Evolutionary conservation across 2,888 invertebrate species (phyloP), one percentile per base, ranked within the genome.

Genomic region (Athalia circularis): DNA sequence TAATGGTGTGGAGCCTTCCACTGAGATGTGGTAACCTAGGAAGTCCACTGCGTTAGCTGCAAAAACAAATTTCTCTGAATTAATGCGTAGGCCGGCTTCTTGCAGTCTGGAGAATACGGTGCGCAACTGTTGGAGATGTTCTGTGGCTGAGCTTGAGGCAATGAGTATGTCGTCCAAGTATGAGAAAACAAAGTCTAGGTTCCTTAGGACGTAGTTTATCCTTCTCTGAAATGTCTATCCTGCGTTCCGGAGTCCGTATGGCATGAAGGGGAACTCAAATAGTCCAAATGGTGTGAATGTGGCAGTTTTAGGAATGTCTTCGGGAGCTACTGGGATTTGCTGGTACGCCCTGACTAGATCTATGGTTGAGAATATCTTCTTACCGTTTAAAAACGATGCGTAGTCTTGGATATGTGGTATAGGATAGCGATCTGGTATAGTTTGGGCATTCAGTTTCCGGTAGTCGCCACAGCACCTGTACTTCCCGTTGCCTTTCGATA

Each of bases 391-490:
- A 5, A 11, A 5, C 11, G 45, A 57, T 6, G 48, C 7, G n/a
- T 57, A 13, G 13, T 70, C 43, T 9, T 70, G 43, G 9, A 70
- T 54, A 3, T 54, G 48, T 45, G 57, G 80, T 3, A 85, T 62
- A 3, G 87, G 86, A 72, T 87, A 86, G 4, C 85, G n/a, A 88
- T 90, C 82, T 87, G 90, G 87, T 91, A 92, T 85, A 91, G 92
- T 87, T 87, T 88, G 81, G 0, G 84, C 84, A 65, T 89, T 90
- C 0, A 90, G 79, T 5, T 29, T n/a, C 0, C 89, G 77, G 79
- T 87, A 90, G 65, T 90, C 88, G 0, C 88, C 84, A 83, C 91
- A 90, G 2, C 29, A 29, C 29, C 29, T 29, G 29, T 29, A 29
- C 29, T 0, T 29, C 29, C 29, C 29, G 29, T 29, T 29, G 29